Base-by-base conservation (phyloP, 2,113 vertebrate species). In the Sakesphorus luctuosus region DNA sequence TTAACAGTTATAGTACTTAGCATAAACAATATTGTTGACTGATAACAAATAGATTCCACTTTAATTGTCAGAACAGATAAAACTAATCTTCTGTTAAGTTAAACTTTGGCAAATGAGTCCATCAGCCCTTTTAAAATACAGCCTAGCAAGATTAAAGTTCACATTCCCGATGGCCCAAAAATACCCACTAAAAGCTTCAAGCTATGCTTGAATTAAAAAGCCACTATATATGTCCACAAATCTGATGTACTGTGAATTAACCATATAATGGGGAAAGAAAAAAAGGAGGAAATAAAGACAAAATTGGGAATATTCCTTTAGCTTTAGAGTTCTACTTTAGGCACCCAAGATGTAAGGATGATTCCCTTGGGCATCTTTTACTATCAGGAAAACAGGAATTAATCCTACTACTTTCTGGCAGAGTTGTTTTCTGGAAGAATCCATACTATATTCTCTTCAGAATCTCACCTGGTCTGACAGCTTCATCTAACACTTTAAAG, bases 31-130 rank as follows among this genome's bases (percentile, higher is more conserved):
- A 81, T 66, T 88, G 49, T 90, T 90, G n/a, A 85, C 74, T 67
- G 46, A 83, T 92, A 92, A 90, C n/a, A 94, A 91, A 94, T 56
- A 91, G 75, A 79, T 43, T 61, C 55, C 2, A 0, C 24, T 95
- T 85, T 93, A 96, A 90, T 62, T 93, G 63, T 69, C 76, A 62
- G n/a, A 75, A 69, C 29, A 93, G 29, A 89, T 84, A 94, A 93
- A 96, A 87, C 36, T 78, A 94, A 13, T 87, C 78, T 63, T 79
- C 93, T 91, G 75, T 77, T 90, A 96, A 96, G 94, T 94, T 90
- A 74, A 95, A 91, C 75, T 92, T 87, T 88, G 49, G 90, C n/a
- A 94, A 96, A 97, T 56, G 19, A 88, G 36, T 75, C 66, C 66
- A 93, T 92, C 53, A 73, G 18, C 40, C 46, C 18, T 68, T 93